Evolutionary conservation across 2,113 vertebrate species (phyloP).

Genomic region (Spea multiplicata): DNA sequence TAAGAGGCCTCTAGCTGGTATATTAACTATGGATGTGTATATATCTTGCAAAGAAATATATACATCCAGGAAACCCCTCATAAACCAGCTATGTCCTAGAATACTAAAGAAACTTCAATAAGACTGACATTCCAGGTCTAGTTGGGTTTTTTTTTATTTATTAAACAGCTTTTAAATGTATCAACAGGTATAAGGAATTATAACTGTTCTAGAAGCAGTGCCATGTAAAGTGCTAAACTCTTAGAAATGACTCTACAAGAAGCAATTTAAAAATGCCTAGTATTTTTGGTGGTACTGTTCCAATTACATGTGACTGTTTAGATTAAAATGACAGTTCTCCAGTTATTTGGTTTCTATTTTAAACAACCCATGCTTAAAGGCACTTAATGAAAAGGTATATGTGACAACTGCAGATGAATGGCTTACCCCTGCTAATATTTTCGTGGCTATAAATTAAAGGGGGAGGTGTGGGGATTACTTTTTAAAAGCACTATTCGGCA

Average conservation of each 20-base stretch:
- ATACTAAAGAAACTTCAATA: not conserved
- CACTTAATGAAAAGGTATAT: constrained; percentile 44
- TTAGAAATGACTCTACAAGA: constrained; percentile 38
- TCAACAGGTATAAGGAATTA: too few relatives aligned
- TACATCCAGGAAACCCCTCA: not conserved
- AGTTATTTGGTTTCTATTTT: constrained; percentile 45
- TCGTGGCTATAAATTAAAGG: constrained; percentile 23
- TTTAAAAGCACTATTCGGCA: constrained; percentile 29
- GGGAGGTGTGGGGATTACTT: not conserved
- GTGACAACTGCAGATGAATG: constrained; percentile 42
- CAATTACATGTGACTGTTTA: constrained; percentile 42
- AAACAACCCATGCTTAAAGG: constrained; percentile 42
- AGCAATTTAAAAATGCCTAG: constrained; percentile 36
- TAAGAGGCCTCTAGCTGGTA: not conserved
- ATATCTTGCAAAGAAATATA: not conserved
- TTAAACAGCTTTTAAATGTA: too few relatives aligned
- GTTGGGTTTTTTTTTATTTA: too few relatives aligned
- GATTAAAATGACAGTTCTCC: constrained; percentile 35
- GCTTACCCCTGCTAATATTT: constrained; percentile 22
- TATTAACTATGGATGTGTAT: too few relatives aligned
- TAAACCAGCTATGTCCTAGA: too few relatives aligned
- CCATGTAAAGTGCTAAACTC: constrained; percentile 28
- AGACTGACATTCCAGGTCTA: too few relatives aligned
- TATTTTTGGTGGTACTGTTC: constrained; percentile 36
- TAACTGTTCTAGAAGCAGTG: constrained; percentile 7